phyloP scores from a whole-genome alignment of 2,113 vertebrate genomes.

The Phrynosoma blainvillii region DNA sequence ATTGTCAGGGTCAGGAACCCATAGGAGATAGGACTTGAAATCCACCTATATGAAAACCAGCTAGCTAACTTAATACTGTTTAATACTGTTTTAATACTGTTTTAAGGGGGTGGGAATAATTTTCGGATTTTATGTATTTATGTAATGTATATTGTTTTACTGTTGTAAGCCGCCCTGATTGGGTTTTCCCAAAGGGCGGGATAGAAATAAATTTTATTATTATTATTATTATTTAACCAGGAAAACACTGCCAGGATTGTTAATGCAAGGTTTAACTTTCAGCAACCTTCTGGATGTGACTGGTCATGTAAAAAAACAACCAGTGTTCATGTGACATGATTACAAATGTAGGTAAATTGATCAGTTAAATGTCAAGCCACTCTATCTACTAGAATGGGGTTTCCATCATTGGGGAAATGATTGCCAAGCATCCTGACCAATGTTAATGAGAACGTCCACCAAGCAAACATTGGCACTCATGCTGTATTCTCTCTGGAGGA shows the following conservation, averaged over 20 bases:
- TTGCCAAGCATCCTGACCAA: neutral
- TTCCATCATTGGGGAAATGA: conserved; percentile 2
- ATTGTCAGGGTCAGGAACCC: neutral
- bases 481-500: neutral
- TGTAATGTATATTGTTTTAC: no score
- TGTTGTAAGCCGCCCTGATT: no score
- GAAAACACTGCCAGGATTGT: neutral
- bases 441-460: conserved; percentile 14
- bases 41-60: neutral
- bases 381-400: neutral
- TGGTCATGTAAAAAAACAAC: neutral
- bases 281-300: neutral
- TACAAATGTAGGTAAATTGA: neutral
- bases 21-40: neutral
- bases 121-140: no score
- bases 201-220: no score
- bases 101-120: no score
- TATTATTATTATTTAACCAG: no score
- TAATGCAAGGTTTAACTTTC: neutral
- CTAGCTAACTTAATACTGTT: no score
- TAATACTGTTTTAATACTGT: no score
- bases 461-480: neutral
- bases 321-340: neutral
- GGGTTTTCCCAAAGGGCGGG: no score
- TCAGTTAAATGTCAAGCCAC: neutral